These are phyloP conservation scores for Empis stercorea DNA, from an alignment of 2,888 invertebrate species.

Conservation along the genomic window DNA sequence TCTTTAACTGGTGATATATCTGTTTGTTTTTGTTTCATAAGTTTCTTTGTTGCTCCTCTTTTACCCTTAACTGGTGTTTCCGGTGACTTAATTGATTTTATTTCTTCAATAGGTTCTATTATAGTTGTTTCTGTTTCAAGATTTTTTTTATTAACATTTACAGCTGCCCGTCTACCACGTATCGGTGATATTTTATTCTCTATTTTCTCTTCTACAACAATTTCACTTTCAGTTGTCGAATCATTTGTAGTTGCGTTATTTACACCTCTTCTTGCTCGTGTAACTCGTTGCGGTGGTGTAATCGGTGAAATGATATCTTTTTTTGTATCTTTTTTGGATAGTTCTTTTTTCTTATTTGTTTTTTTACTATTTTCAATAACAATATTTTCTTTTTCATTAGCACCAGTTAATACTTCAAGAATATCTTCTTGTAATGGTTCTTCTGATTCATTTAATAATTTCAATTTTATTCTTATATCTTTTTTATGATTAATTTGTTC, in stretches of 20 bases:
- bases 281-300: neutral
- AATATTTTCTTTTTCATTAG: slow-evolving; percentile 5
- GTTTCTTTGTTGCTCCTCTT: neutral
- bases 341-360: neutral
- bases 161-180: too few species aligned
- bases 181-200: too few species aligned
- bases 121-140: too few species aligned
- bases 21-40: neutral
- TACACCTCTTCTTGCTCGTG: neutral
- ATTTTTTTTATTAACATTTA: too few species aligned
- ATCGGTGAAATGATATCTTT: too few species aligned
- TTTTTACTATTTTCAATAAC: neutral
- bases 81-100: too few species aligned
- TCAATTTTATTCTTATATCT: neutral
- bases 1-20: neutral
- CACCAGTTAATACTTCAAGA: slow-evolving; percentile 26
- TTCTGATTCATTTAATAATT: slow-evolving; percentile 9
- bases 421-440: slow-evolving; percentile 30
- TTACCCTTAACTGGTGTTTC: too few species aligned
- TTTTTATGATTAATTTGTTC: neutral
- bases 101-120: too few species aligned
- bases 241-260: neutral
- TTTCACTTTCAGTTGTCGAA: neutral
- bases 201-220: too few species aligned
- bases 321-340: neutral